Base-by-base conservation (phyloP, 2,797 vertebrate species). In the Coluber constrictor region DNA sequence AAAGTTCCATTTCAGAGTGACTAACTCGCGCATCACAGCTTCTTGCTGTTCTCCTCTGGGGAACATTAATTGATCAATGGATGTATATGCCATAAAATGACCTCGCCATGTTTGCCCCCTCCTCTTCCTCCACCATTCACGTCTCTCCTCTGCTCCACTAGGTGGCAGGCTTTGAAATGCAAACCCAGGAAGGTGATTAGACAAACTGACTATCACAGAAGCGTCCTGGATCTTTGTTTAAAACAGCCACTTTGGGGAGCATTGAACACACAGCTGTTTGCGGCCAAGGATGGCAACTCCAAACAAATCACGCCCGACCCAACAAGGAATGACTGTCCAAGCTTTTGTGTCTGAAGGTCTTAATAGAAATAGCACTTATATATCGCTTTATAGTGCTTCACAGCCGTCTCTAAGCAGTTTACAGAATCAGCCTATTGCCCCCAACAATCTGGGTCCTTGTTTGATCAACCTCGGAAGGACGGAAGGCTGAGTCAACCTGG, bases 161-260 rank as follows among this genome's bases (percentile, higher is more conserved):
- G 89, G 57, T 86, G 86, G 89, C 66, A 61, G 66, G 29, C 10
- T 54, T 63, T 92, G 86, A 94, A 66, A 94, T 54, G 66, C 54
- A 88, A 90, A 27, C 5, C 2, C 10, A 83, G 56, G n/a, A 20
- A 25, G 1, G 20, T 25, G 56, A 20, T 4, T 63, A 29, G 18
- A 5, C 7, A 6, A 5, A 37, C 27, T 11, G 32, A 23, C 32
- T 4, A 6, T 55, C 3, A 4, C 4, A 6, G 12, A 18, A 8
- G 4, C 10, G 6, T 55, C 66, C 61, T 37, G n/a, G 59, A 63
- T 61, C 12, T 27, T 66, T 37, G n/a, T 29, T 54, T 47, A 57
- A 60, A 88, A 27, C 20, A 56, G 9, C n/a, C 29, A 25, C 32
- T 88, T 88, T 20, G 43, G 4, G 23, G 18, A 59, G 20, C 13